phyloP scores from a whole-genome alignment of 2,797 vertebrate genomes.

The Acanthurus tractus region DNA sequence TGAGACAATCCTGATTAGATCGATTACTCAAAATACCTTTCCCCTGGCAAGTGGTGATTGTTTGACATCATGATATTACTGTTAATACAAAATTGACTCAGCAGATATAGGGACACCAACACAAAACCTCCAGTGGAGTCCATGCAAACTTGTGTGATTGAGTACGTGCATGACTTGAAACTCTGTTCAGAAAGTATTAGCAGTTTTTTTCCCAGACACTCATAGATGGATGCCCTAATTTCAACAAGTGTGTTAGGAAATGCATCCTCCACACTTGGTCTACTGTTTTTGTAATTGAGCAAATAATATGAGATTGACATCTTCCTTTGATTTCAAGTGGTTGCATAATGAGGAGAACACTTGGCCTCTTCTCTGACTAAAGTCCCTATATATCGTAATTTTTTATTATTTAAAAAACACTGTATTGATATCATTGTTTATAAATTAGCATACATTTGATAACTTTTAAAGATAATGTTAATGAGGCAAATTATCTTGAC shows the following conservation, averaged over 20 bases:
- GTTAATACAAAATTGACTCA: conserved; percentile 66
- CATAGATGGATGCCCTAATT: background rate
- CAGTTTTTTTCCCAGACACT: conserved; percentile 13
- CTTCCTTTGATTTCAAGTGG: background rate
- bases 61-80: conserved; percentile 51
- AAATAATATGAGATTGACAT: background rate
- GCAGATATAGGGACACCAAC: conserved; percentile 49
- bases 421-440: background rate
- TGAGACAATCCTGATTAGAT: conserved; percentile 64
- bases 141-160: background rate
- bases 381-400: background rate
- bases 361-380: background rate
- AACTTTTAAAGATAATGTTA: background rate
- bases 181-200: too few species aligned
- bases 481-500: background rate
- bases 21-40: conserved; percentile 55
- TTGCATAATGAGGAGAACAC: background rate
- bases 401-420: background rate
- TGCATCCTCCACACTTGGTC: background rate
- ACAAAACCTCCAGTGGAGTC: conserved; percentile 25
- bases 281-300: conserved; percentile 1
- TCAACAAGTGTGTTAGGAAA: conserved; percentile 28
- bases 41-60: conserved; percentile 15
- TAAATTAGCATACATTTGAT: background rate
- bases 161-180: conserved; percentile 8